Base-by-base conservation (phyloP, 1,140 invertebrate species). In the Drosophila truncata region DNA sequence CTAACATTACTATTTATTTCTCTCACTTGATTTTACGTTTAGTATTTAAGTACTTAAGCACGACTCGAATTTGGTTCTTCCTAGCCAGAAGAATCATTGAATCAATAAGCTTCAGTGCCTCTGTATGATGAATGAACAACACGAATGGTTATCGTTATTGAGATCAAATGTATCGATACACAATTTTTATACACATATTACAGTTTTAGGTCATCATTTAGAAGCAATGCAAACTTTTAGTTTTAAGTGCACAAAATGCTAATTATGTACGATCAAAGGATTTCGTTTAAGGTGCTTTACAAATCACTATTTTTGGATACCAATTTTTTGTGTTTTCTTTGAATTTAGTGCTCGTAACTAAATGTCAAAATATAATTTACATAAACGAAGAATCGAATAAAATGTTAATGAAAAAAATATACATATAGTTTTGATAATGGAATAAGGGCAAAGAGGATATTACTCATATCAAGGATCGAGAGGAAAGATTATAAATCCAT, bases 201-300 rank as follows among this genome's bases (percentile, higher is more conserved):
- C 23, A 3, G 20, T 7, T 16, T 35, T 44, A 33, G 7, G 41
- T 60, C 61, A 69, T 55, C 67, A 18, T 31, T 55, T 49, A 49
- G 18, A 47, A 41, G 65, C 69, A 72, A 49, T 49, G 42, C 58
- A 44, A 52, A 29, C 61, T 76, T 70, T 69, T 80, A 70, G 70
- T 70, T 66, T 67, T 58, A 82, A 78, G 74, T 50, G 75, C 83
- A 86, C 83, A 79, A 78, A 78, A 87, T 47, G 67, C 44, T 65
- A 61, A 76, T 61, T 65, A 61, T 47, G 81, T 72, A 79, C 65
- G 65, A 72, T 67, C 46, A 61, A 87, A 59, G 65, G 62, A 65
- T 75, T 82, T 76, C 61, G 37, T 78, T 54, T 78, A 76, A 71
- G 79, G 79, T 85, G 83, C 82, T 87, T 86, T 79, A 75, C 64